Conservation (phyloP, 2,888 invertebrate genomes). For the Sphaerolaimus hirsutus region DNA sequence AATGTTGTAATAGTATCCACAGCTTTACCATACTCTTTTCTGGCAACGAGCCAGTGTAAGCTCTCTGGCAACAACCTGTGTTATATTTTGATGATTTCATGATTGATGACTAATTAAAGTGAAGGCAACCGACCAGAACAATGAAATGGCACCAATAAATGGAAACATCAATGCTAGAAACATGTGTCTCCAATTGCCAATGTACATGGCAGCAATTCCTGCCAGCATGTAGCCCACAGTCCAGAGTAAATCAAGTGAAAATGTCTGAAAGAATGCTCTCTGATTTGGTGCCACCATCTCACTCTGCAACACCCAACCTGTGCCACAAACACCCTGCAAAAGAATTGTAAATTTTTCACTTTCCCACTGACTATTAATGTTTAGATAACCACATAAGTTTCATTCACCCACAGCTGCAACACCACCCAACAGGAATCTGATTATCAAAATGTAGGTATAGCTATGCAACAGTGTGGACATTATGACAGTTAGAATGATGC, state of each 20-base stretch:
- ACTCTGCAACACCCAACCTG: background rate
- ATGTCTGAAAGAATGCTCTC: background rate
- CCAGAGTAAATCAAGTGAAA: background rate
- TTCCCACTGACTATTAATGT: no score
- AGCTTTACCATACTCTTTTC: background rate
- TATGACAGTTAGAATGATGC: no score
- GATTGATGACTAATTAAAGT: background rate
- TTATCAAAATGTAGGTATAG: no score
- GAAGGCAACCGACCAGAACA: background rate
- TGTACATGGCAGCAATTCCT: background rate
- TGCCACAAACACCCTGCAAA: background rate
- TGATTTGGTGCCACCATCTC: background rate
- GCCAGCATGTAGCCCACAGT: background rate
- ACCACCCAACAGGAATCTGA: no score
- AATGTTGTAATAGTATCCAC: no score
- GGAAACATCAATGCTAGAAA: background rate
- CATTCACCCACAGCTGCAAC: no score
- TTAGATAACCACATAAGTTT: no score
- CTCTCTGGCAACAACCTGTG: background rate
- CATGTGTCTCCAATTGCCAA: background rate
- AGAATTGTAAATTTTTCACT: no score
- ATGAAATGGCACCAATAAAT: background rate
- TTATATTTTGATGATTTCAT: no score
- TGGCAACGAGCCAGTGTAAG: conserved; percentile 1
- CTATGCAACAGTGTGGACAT: no score